Evolutionary conservation across 2,888 invertebrate species (phyloP), one percentile per base, ranked within the genome.

Genomic region (Lasioglossum marginatum): DNA sequence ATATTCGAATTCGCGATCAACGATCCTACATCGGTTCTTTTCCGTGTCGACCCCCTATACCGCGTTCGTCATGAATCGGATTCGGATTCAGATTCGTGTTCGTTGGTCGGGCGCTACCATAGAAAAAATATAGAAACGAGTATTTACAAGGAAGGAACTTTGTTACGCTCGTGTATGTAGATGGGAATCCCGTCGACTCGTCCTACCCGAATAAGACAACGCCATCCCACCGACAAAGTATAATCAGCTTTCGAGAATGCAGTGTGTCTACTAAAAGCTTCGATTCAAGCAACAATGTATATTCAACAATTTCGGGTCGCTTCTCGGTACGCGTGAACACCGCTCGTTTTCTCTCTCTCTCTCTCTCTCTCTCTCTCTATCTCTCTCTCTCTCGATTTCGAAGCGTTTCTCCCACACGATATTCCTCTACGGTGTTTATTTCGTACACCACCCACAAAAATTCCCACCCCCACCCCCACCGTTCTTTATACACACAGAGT

Each of bases 71-170:
- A 37, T 48, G 31, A n/a, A 63, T 79, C n/a, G 57, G 63, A 19
- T 71, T 52, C 73, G 70, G 77, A 82, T 82, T 52, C 73, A 63
- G 74, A 82, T 82, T 82, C 76, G 81, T 83, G 37, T 87, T 88
- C 87, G 84, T 86, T 85, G 90, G 85, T 89, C 82, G 48, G 73
- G 85, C 73, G 82, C 87, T 90, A 90, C 87, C 78, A 85, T 89
- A 90, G 90, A 90, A 90, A 90, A 90, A 90, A 90, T 90, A 90
- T 90, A 89, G 89, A 90, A 90, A 90, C 82, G 90, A 89, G 86
- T 88, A 90, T 90, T 82, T 90, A 90, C 90, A 90, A 90, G 89
- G 87, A 89, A 90, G 89, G 90, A 89, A 89, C 89, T 88, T 89
- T 85, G 82, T 78, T 88, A 86, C 86, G 83, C 82, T 79, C 79